Conservation (phyloP, 1,140 invertebrate genomes). For the Paracyclopina nana region DNA sequence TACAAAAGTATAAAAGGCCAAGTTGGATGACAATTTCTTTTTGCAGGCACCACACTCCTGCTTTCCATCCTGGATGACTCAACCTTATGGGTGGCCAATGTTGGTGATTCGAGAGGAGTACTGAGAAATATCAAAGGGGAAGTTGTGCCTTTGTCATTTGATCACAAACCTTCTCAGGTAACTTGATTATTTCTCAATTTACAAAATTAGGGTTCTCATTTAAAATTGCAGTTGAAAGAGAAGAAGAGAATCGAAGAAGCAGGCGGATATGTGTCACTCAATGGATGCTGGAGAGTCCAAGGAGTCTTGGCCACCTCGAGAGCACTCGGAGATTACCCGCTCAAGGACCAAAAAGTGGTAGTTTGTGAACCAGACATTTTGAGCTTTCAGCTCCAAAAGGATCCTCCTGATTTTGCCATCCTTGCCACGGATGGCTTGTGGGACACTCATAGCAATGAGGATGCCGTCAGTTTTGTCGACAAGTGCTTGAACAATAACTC, state of each 20-base stretch:
- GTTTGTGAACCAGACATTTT: conserved; percentile 87
- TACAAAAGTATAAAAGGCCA: neutral
- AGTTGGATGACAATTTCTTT: conserved; percentile 17
- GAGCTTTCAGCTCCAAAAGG: conserved; percentile 67
- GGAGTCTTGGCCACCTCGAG: conserved; percentile 85
- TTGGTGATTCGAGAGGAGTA: conserved; percentile 83
- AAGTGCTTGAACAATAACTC: conserved; percentile 58
- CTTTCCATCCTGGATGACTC: conserved; percentile 63
- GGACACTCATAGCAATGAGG: conserved; percentile 86
- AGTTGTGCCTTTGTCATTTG: conserved; percentile 76
- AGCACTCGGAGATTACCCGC: conserved; percentile 78
- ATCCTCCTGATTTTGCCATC: conserved; percentile 67
- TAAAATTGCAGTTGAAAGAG: conserved; percentile 46
- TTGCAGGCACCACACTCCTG: conserved; percentile 64
- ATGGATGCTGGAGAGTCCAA: conserved; percentile 87
- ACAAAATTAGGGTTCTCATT: conserved; percentile 18
- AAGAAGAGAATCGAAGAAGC: conserved; percentile 68
- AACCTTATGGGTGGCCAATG: conserved; percentile 69
- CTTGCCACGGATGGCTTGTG: conserved; percentile 85
- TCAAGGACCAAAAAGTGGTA: conserved; percentile 79
- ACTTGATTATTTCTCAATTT: conserved; percentile 19
- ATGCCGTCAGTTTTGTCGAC: conserved; percentile 67
- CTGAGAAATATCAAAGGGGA: conserved; percentile 75
- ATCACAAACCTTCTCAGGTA: conserved; percentile 88
- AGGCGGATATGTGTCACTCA: conserved; percentile 78